Conservation (phyloP, 2,888 invertebrate species). For the Zaprionus obscuricornis region DNA sequence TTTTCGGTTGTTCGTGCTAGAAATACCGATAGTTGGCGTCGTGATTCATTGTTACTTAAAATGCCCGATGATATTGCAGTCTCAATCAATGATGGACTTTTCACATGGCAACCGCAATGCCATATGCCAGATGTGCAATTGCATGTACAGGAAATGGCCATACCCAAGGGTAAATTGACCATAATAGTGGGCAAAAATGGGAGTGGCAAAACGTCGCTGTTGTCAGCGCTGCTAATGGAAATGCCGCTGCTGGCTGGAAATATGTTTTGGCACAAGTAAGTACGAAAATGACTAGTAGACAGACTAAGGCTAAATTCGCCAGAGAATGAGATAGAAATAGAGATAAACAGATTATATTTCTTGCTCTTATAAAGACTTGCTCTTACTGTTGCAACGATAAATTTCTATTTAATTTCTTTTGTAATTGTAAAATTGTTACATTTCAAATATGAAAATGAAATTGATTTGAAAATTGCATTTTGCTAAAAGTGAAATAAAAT, state of each 20-base stretch:
- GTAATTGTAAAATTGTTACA: no score
- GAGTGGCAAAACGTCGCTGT: conserved; percentile 91
- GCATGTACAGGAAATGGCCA: conserved; percentile 76
- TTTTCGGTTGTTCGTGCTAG: conserved; percentile 62
- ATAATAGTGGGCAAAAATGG: conserved; percentile 92
- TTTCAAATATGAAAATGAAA: no score
- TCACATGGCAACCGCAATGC: conserved; percentile 65
- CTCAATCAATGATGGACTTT: conserved; percentile 79
- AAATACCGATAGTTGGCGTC: conserved; percentile 73
- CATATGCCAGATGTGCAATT: conserved; percentile 61
- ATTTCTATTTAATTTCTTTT: no score
- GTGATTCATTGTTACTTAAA: conserved; percentile 80
- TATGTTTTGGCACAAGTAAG: conserved; percentile 87
- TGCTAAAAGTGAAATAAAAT: no score
- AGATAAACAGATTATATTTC: no score
- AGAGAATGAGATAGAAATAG: no score
- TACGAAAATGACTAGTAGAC: no score
- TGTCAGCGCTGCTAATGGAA: conserved; percentile 91
- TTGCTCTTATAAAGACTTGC: no score
- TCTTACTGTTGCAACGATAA: no score
- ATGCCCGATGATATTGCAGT: conserved; percentile 82
- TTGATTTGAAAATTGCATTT: no score
- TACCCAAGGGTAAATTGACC: conserved; percentile 86
- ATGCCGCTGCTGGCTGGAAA: conserved; percentile 88
- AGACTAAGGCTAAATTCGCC: no score